Evolutionary conservation across 2,113 vertebrate species (phyloP).

Genomic region (Cebidichthys violaceus): DNA sequence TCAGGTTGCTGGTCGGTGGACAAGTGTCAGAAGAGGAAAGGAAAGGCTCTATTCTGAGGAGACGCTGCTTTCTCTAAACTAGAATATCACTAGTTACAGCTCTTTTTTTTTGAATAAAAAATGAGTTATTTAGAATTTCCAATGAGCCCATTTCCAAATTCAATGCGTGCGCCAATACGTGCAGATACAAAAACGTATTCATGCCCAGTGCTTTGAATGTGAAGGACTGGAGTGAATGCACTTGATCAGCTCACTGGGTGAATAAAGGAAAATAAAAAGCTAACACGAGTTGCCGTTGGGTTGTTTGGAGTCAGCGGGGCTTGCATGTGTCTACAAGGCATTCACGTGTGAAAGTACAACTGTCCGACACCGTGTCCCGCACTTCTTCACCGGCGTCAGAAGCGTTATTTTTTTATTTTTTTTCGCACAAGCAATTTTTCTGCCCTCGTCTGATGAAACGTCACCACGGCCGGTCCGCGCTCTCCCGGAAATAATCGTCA

Average conservation of each 20-base stretch:
- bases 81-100: neutral
- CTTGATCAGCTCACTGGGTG: neutral
- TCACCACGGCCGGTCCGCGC: neutral
- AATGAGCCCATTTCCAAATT: neutral
- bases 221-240: neutral
- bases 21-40: neutral
- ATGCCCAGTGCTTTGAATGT: neutral
- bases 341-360: constrained; percentile 53
- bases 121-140: neutral
- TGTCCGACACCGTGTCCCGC: constrained; percentile 47
- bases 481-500: constrained; percentile 55
- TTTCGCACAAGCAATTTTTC: constrained; percentile 24
- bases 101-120: no score
- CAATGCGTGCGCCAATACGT: neutral
- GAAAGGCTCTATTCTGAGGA: neutral
- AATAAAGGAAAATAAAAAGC: neutral
- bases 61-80: neutral
- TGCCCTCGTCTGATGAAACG: constrained; percentile 50
- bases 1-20: constrained; percentile 30
- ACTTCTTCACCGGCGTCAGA: neutral
- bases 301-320: neutral
- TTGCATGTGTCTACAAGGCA: neutral
- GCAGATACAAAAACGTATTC: neutral
- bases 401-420: no score
- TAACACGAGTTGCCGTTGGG: neutral